Base-by-base conservation (phyloP, 2,888 invertebrate genomes). In the Coenonympha glycerion region DNA sequence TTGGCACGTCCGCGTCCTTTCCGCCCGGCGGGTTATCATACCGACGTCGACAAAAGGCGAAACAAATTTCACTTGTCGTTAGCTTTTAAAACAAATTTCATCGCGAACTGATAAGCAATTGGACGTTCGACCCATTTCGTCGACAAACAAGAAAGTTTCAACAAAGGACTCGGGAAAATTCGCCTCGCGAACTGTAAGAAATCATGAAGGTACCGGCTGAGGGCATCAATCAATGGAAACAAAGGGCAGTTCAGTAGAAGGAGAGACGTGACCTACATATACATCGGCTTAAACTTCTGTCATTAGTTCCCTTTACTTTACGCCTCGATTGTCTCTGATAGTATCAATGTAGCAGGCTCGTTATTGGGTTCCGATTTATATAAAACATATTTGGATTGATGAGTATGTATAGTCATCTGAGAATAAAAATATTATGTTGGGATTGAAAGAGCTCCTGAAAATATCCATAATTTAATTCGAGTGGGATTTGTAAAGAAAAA, bases 141-240 rank as follows among this genome's bases (percentile, higher is more conserved):
- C 58, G 63, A 63, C 65, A 62, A 64, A 63, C 64, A 62, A 59
- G 60, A 57, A 63, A 67, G 63, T 64, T 68, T 65, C 48, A 39
- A 61, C 59, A 67, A 62, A 64, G 63, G 64, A 59, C 63, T 57
- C 50, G 57, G 52, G 58, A 60, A 64, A 70, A 68, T 66, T 65
- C 61, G 60, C 58, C 55, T 58, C 51, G 41, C 56, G 55, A 55
- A 49, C 47, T 49, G 57, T 55, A 60, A 54, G 56, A 65, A 69
- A 68, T 68, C 65, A 64, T 62, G 59, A 59, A 60, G 63, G 61
- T 64, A 60, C 63, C 63, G 65, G 64, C 66, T 67, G 47, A 71
- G 57, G 63, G 65, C 72, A 73, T 73, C 76, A 68, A 75, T 73
- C 76, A 74, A 70, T 67, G 55, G 59, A 61, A 63, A 65, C 64